These are phyloP conservation scores for Chaetodon trifascialis DNA, from an alignment of 2,113 vertebrate genomes.

Conservation along the genomic window DNA sequence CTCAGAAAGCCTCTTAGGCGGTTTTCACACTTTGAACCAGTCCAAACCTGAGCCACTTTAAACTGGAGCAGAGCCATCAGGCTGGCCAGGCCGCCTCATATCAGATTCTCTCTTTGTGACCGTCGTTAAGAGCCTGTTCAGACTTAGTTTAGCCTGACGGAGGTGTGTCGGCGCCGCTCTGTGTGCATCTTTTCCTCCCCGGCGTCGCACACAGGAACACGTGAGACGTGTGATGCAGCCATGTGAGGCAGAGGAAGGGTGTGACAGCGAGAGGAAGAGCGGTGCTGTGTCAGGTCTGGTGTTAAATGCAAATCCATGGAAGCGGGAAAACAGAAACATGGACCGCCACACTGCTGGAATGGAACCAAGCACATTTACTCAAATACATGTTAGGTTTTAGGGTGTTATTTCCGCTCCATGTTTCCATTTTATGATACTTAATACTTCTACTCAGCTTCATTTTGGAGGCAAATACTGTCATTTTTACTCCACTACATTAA, in stretches of 20 bases:
- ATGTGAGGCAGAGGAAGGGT: conserved; percentile 54
- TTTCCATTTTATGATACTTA: too few relatives aligned
- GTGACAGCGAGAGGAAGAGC: conserved; percentile 46
- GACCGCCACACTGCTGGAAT: too few relatives aligned
- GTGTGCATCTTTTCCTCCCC: conserved; percentile 18
- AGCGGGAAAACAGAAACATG: not conserved
- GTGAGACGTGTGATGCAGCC: conserved; percentile 56
- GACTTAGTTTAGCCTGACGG: conserved; percentile 9
- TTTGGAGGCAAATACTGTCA: too few relatives aligned
- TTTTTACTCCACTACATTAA: too few relatives aligned
- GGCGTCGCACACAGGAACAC: conserved; percentile 27
- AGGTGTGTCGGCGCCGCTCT: not conserved
- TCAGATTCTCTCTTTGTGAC: not conserved
- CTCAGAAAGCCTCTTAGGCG: conserved; percentile 43
- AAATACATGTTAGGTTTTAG: too few relatives aligned
- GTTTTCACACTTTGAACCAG: conserved; percentile 46
- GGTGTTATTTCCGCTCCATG: too few relatives aligned
- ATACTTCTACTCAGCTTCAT: too few relatives aligned
- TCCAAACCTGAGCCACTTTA: conserved; percentile 10
- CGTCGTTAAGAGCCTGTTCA: not conserved
- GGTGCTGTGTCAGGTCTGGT: conserved; percentile 41
- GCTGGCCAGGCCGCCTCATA: not conserved
- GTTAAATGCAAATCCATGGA: conserved; percentile 28
- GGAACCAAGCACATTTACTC: too few relatives aligned
- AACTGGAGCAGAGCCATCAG: conserved; percentile 28